phyloP scores from a whole-genome alignment of 1,140 invertebrate genomes.

The Nephotettix cincticeps region DNA sequence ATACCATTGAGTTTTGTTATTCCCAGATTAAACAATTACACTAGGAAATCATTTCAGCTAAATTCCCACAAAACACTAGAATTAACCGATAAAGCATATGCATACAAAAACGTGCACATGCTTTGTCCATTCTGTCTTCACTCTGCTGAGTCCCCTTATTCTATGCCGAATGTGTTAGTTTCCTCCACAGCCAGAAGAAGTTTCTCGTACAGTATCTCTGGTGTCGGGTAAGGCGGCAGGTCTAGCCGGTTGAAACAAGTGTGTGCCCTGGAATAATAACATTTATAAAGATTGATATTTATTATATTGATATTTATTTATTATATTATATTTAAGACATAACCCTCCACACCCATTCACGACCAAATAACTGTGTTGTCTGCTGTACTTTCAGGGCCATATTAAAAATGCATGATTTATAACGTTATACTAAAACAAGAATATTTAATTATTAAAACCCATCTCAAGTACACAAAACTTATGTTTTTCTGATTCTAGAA shows the following conservation, averaged over 20 bases:
- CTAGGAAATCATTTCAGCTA: no score
- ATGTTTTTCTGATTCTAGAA: no score
- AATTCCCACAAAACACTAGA: background rate
- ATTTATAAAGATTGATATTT: no score
- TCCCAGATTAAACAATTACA: no score
- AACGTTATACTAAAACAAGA: no score
- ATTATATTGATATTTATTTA: no score
- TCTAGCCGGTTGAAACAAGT: constrained; percentile 98
- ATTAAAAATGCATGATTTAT: no score
- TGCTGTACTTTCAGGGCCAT: no score
- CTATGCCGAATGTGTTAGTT: constrained; percentile 96
- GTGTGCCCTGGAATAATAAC: constrained; percentile 66
- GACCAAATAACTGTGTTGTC: no score
- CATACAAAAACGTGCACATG: background rate
- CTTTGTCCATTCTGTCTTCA: background rate
- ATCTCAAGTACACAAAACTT: background rate
- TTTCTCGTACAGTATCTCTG: constrained; percentile 92
- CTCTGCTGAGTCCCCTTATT: constrained; percentile 58
- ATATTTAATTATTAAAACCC: background rate
- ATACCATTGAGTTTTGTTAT: no score
- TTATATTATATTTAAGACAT: no score
- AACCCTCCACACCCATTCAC: no score
- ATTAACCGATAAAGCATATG: background rate
- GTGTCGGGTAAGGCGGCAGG: constrained; percentile 92
- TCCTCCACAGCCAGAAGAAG: constrained; percentile 93